Percentiles rank a stretch among this genome's conserved stretches.
Evolutionary conservation across 2,113 vertebrate species (phyloP).

Genomic region (Hepsetus odoe): DNA sequence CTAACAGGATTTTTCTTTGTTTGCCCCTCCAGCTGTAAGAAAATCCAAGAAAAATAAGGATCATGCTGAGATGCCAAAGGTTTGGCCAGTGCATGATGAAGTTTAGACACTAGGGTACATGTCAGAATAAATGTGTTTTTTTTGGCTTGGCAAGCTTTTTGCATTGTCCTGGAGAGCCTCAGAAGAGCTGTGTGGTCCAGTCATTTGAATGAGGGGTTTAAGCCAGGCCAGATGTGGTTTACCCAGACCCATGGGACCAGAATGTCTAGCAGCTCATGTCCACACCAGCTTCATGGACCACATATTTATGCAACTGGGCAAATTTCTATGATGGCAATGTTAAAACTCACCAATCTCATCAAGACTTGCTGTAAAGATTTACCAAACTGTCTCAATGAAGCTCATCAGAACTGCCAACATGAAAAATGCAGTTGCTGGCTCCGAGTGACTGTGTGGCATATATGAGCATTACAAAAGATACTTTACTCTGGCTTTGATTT

Average conservation of each 20-base stretch:
- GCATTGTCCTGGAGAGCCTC: constrained; percentile 28
- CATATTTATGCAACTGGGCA: background rate
- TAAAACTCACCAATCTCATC: background rate
- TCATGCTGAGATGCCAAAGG: constrained; percentile 73
- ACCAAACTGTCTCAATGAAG: constrained; percentile 3
- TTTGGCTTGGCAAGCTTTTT: constrained; percentile 42
- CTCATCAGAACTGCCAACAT: background rate
- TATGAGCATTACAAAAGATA: constrained; percentile 41
- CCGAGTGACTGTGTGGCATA: constrained; percentile 44
- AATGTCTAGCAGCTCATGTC: background rate
- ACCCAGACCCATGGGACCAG: background rate
- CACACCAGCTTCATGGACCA: constrained; percentile 4
- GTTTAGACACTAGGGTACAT: constrained; percentile 69
- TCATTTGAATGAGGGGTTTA: background rate
- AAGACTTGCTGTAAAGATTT: background rate
- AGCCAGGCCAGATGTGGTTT: constrained; percentile 26
- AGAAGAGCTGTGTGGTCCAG: constrained; percentile 25
- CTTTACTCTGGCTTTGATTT: constrained; percentile 26
- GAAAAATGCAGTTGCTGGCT: constrained; percentile 32
- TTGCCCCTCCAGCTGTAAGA: constrained; percentile 79
- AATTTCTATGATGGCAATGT: background rate
- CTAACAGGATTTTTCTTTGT: constrained; percentile 74
- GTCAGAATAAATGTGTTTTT: constrained; percentile 38
- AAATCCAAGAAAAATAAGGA: constrained; percentile 71
- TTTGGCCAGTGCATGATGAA: constrained; percentile 74